A percentile compares a stretch with the other conserved stretches of the same genome.
These are phyloP conservation scores for Ochropacha duplaris DNA, from an alignment of 2,888 invertebrate genomes.

Conservation along the genomic window DNA sequence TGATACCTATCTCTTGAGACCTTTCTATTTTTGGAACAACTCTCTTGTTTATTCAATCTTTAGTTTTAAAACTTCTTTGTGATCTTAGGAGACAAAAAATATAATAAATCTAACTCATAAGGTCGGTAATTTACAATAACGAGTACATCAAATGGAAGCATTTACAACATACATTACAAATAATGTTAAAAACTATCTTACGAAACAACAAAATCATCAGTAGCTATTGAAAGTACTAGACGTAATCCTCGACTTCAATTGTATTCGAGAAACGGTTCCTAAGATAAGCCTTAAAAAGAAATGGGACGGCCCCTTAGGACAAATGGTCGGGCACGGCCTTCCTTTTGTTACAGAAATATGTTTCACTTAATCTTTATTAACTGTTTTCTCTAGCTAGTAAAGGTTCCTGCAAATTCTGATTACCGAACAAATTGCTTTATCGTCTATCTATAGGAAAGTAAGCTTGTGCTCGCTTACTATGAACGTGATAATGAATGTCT, in stretches of 20 bases:
- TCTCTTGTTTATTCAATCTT: neutral
- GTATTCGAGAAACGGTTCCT: conserved; percentile 51
- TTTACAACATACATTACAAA: neutral
- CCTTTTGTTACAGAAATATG: conserved; percentile 33
- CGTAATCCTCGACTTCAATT: conserved; percentile 43
- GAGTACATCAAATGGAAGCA: neutral
- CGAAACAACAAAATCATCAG: conserved; percentile 32
- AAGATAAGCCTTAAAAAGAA: conserved; percentile 56
- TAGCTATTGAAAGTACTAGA: conserved; percentile 39
- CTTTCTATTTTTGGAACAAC: conserved; percentile 26
- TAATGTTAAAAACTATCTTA: neutral
- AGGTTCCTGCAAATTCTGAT: conserved; percentile 9
- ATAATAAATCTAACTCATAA: neutral
- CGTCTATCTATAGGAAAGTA: neutral
- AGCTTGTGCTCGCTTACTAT: neutral
- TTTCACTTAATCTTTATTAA: conserved; percentile 23
- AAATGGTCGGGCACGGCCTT: conserved; percentile 33
- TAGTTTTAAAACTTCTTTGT: neutral
- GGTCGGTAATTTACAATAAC: neutral
- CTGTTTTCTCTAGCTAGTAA: conserved; percentile 11
- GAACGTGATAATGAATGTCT: neutral
- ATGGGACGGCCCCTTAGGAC: conserved; percentile 35
- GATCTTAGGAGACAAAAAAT: neutral
- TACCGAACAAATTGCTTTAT: conserved; percentile 3
- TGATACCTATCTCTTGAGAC: conserved; percentile 34